A percentile compares a stretch with the other conserved stretches of the same genome.
phyloP scores from a whole-genome alignment of 1,140 invertebrate species.

The Trichomalopsis sarcophagae region DNA sequence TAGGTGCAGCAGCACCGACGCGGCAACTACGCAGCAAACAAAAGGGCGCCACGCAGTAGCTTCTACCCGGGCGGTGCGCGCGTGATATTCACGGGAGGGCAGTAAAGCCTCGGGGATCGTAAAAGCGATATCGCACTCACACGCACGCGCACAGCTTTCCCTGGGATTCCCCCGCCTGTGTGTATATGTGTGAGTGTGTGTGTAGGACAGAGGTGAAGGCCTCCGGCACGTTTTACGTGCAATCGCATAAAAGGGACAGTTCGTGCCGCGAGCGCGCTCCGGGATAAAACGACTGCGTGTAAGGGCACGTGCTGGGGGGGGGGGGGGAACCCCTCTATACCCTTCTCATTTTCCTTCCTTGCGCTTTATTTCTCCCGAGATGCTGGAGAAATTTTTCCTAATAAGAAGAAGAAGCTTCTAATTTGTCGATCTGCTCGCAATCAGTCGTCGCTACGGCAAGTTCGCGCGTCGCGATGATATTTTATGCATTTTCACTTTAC shows the following conservation, averaged over 20 bases:
- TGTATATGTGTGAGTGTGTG: too few relatives aligned
- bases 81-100: conserved; percentile 54
- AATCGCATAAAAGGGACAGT: conserved; percentile 36
- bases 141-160: background rate
- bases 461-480: conserved; percentile 13
- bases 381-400: too few relatives aligned
- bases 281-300: background rate
- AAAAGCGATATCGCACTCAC: conserved; percentile 54
- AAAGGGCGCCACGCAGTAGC: background rate
- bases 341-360: background rate
- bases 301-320: background rate
- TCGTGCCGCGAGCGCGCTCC: background rate
- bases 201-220: background rate
- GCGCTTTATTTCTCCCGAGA: background rate
- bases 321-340: background rate
- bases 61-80: conserved; percentile 42
- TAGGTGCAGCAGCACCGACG: too few relatives aligned
- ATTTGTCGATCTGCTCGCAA: too few relatives aligned
- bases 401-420: too few relatives aligned
- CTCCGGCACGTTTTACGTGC: conserved; percentile 27
- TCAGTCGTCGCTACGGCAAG: background rate
- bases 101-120: conserved; percentile 53
- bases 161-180: background rate
- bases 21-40: background rate
- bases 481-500: conserved; percentile 46